Conservation (phyloP, 2,113 vertebrate species). For the Kryptolebias marmoratus region DNA sequence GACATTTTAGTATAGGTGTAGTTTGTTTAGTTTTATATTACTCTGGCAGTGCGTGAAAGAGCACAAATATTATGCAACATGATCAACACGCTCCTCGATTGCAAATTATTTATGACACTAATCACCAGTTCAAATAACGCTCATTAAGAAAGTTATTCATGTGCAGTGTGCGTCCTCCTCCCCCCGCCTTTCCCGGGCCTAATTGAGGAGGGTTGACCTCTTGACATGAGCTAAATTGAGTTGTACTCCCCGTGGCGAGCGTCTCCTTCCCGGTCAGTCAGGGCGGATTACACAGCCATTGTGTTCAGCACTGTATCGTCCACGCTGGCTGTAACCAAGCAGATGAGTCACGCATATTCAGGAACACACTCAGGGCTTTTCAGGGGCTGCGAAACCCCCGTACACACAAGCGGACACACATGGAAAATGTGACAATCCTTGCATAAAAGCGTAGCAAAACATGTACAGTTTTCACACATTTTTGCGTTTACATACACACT, state of each 20-base stretch:
- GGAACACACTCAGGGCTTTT: conserved; percentile 68
- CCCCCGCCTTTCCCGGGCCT: conserved; percentile 66
- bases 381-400: neutral
- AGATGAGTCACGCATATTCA: conserved; percentile 81
- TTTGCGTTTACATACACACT: neutral
- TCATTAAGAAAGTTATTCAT: conserved; percentile 82
- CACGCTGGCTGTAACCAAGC: conserved; percentile 79
- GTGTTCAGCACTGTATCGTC: conserved; percentile 75
- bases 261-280: conserved; percentile 80
- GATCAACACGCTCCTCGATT: conserved; percentile 71
- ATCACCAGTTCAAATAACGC: conserved; percentile 80
- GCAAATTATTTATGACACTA: conserved; percentile 81
- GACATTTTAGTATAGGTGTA: neutral
- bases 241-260: conserved; percentile 82
- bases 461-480: neutral
- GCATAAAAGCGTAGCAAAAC: conserved; percentile 15
- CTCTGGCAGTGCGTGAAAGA: conserved; percentile 27
- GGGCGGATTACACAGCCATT: conserved; percentile 81
- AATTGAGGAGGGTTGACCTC: conserved; percentile 82
- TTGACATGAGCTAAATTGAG: conserved; percentile 83
- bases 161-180: conserved; percentile 72
- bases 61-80: conserved; percentile 69
- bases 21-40: conserved; percentile 33
- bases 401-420: conserved; percentile 20
- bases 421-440: neutral